These are phyloP conservation scores for Berghia stephanieae DNA, from an alignment of 1,140 invertebrate genomes.

Conservation along the genomic window DNA sequence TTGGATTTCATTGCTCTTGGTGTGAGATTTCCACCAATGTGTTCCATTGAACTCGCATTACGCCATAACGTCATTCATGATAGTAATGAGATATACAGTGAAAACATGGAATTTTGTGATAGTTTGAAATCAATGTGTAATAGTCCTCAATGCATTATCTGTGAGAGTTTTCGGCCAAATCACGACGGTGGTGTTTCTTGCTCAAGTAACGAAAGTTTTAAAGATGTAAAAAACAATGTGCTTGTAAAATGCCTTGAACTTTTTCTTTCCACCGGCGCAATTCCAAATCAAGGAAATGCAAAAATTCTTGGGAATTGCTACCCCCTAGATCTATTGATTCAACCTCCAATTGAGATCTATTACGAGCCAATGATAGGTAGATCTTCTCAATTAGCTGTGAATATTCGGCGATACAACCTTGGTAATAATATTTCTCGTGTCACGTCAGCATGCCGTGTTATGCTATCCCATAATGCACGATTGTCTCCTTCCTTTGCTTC, in stretches of 20 bases:
- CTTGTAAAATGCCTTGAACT: background rate
- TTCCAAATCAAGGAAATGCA: background rate
- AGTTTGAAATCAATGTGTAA: background rate
- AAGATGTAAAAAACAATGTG: background rate
- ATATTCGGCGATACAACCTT: constrained; percentile 28
- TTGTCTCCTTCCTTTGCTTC: constrained; percentile 18
- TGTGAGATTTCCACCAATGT: constrained; percentile 23
- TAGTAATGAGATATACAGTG: background rate
- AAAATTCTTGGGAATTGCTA: background rate
- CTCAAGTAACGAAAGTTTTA: background rate
- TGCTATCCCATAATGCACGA: constrained; percentile 11
- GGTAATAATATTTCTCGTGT: constrained; percentile 21
- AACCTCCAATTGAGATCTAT: constrained; percentile 33
- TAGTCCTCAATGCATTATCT: background rate
- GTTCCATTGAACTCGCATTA: background rate
- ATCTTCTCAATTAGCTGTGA: constrained; percentile 8
- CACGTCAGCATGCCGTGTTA: constrained; percentile 21
- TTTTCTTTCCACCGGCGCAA: background rate
- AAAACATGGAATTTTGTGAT: background rate
- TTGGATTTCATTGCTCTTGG: constrained; percentile 31
- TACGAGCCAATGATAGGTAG: constrained; percentile 30
- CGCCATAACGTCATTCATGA: background rate
- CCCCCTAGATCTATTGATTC: constrained; percentile 33
- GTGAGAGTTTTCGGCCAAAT: background rate
- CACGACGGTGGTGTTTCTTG: background rate